Conservation (phyloP, 2,113 vertebrate species). For the Dasyurus viverrinus region DNA sequence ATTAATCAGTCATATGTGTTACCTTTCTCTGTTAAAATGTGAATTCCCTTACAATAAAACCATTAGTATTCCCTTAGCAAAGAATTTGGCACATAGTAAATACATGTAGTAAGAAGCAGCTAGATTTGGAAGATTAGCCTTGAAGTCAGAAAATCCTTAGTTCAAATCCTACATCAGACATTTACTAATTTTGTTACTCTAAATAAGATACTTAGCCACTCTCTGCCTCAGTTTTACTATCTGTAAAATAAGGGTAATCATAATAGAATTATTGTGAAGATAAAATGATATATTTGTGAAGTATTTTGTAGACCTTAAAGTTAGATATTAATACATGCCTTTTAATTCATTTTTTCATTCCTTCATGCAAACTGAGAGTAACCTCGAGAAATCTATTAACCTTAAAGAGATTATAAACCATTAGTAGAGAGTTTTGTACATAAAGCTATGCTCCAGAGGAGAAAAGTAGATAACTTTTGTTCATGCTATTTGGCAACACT, state of each 20-base stretch:
- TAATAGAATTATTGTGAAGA: not conserved
- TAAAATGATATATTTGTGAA: not conserved
- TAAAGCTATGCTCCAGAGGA: not conserved
- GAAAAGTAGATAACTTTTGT: not conserved
- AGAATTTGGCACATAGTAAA: not conserved
- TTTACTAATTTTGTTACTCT: not conserved
- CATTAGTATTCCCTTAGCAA: not conserved
- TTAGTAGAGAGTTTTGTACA: not conserved
- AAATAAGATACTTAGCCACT: not conserved
- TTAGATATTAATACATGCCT: not conserved
- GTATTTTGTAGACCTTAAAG: not conserved
- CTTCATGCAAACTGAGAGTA: not conserved
- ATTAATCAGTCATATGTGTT: not conserved
- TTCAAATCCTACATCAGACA: not conserved
- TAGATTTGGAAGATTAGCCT: not conserved
- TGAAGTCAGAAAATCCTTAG: not conserved
- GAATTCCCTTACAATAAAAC: not conserved
- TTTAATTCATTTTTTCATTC: not conserved
- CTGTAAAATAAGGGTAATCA: not conserved
- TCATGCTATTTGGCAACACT: not conserved
- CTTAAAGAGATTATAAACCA: not conserved
- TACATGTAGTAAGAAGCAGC: not conserved
- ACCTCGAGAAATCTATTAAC: not conserved
- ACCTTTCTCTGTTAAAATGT: not conserved
- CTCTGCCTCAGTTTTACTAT: not conserved